phyloP scores from a whole-genome alignment of 2,113 vertebrate species.

The Etheostoma cragini region DNA sequence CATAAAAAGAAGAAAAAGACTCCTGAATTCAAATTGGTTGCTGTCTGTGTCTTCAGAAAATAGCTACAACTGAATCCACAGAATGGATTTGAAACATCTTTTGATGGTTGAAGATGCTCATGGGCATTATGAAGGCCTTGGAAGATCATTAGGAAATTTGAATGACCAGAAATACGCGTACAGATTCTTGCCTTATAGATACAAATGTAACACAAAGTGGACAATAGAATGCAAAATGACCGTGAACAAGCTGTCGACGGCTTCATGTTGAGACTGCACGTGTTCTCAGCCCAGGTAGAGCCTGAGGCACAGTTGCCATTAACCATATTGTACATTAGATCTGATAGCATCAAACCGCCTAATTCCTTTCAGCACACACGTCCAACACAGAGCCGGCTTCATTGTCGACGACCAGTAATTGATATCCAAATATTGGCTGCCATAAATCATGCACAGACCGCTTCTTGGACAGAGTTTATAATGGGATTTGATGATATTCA shows the following conservation, averaged over 20 bases:
- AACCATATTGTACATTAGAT: constrained; percentile 36
- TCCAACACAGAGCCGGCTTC: constrained; percentile 50
- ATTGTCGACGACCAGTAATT: constrained; percentile 13
- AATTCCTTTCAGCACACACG: constrained; percentile 30
- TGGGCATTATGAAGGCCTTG: too few relatives aligned
- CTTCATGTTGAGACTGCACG: neutral
- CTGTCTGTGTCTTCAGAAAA: neutral
- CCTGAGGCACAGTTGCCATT: neutral
- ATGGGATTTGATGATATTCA: constrained; percentile 47
- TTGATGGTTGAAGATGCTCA: neutral
- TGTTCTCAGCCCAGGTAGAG: neutral
- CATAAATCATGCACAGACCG: constrained; percentile 55
- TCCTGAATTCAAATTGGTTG: neutral
- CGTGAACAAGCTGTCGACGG: neutral
- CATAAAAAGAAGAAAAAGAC: neutral
- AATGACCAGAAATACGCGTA: neutral
- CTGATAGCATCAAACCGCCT: constrained; percentile 24
- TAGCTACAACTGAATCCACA: neutral
- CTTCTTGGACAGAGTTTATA: constrained; percentile 29
- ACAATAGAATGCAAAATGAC: neutral
- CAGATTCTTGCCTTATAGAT: neutral
- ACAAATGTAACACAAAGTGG: neutral
- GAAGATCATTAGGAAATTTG: neutral
- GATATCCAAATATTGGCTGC: constrained; percentile 38
- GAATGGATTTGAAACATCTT: neutral